Evolutionary conservation across 2,113 vertebrate species (phyloP), one percentile per base, ranked within the genome.

Genomic region (Dendropsophus ebraccatus): DNA sequence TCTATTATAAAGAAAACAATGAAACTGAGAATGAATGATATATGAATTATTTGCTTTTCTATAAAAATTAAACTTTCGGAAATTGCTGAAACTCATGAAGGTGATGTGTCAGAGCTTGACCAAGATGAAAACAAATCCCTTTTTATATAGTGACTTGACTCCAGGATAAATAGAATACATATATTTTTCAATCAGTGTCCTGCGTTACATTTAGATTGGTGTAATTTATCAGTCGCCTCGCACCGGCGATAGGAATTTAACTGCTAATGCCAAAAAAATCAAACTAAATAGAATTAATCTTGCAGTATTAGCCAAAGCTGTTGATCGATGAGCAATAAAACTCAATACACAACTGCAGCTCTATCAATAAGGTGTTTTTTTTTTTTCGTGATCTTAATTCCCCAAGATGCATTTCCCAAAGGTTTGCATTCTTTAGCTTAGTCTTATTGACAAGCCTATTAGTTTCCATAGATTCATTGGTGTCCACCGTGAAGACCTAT

Each of bases 391-490:
- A 67, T 75, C 85, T 82, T 85, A 54, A 88, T 74, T 1, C 78
- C 67, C 89, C 84, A 80, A 83, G 28, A 86, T 9, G 35, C 49
- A 56, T 23, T 87, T 81, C 67, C 87, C 88, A 81, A 85, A 56
- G 74, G 84, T 86, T 62, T 32, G 56, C 14, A 75, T 88, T 82
- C 81, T 84, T 52, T 82, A 49, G 72, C 45, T 81, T 81, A 82
- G 28, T 86, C 88, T 88, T 84, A 86, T 89, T 89, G 91, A 92
- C 87, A 90, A 88, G 82, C 41, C 87, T 82, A 28, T 92, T 93
- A 90, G 92, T 93, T 92, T 93, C 56, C 30, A 76, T 0, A n/a
- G 89, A 87, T 82, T 90, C 84, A 87, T 92, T 87, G 82, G 90
- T 81, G 85, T 87, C 88, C 89, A 83, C 67, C 70, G 73, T 72